Conservation (phyloP, 1,140 invertebrate species). For the Brachionus asplanchnoidis region DNA sequence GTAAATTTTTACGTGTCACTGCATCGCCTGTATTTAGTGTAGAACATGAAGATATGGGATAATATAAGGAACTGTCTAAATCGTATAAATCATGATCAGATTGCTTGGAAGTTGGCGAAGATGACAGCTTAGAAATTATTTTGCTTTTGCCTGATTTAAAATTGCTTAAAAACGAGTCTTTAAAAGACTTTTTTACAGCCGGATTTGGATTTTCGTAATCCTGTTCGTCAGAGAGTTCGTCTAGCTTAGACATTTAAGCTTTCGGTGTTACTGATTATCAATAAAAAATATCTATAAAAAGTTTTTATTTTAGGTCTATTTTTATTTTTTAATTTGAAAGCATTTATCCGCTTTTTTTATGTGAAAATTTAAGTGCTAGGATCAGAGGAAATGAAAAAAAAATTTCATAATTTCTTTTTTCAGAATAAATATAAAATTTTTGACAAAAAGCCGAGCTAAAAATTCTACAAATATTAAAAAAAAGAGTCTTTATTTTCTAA, state of each 20-base stretch:
- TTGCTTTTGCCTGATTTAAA: not conserved
- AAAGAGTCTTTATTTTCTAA: not conserved
- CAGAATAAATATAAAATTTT: slow-evolving; percentile 7
- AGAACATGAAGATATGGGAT: not conserved
- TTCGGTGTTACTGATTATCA: not conserved
- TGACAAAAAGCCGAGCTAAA: not conserved
- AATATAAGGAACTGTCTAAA: not conserved
- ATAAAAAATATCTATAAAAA: not conserved
- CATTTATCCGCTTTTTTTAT: not conserved
- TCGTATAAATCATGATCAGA: not conserved
- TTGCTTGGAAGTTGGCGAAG: not conserved
- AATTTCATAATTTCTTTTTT: slow-evolving; percentile 12
- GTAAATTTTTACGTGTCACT: not conserved
- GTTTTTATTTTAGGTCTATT: not conserved
- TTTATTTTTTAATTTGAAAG: not conserved
- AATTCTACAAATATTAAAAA: not conserved
- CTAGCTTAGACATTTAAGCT: not conserved
- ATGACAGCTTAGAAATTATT: slow-evolving; percentile 11
- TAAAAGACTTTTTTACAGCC: not conserved
- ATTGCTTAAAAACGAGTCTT: slow-evolving; percentile 21
- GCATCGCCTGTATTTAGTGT: not conserved
- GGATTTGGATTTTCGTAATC: not conserved
- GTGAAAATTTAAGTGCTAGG: not conserved
- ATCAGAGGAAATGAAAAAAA: not conserved
- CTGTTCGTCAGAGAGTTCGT: not conserved